phyloP scores from a whole-genome alignment of 2,888 invertebrate species.

The Cataglyphis livida region DNA sequence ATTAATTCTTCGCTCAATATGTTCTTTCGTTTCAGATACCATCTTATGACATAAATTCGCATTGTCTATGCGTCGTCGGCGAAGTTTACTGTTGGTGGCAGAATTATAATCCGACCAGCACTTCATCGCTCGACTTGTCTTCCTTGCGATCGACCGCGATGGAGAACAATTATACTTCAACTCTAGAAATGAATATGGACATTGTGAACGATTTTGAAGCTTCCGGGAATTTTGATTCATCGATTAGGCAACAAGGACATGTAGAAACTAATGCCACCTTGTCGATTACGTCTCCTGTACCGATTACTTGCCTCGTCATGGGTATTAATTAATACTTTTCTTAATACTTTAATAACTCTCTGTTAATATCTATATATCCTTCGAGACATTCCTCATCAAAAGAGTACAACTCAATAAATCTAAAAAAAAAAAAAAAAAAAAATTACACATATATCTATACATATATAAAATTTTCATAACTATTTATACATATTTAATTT shows the following conservation, averaged over 20 bases:
- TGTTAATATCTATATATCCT: not conserved
- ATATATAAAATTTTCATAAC: not conserved
- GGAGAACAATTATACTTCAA: constrained; percentile 71
- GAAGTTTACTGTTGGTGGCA: constrained; percentile 84
- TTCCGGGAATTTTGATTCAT: constrained; percentile 66
- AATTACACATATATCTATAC: not conserved
- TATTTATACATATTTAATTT: too few species aligned
- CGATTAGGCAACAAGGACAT: constrained; percentile 64
- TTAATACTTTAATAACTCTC: not conserved
- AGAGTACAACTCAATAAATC: too few species aligned
- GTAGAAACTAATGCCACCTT: constrained; percentile 69
- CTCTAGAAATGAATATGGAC: constrained; percentile 71
- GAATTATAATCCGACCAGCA: constrained; percentile 73
- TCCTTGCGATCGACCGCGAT: constrained; percentile 69
- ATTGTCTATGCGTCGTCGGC: constrained; percentile 83
- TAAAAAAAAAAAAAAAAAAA: too few species aligned
- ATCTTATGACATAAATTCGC: constrained; percentile 80
- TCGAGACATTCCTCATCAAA: not conserved
- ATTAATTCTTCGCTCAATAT: not conserved
- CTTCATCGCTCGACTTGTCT: constrained; percentile 63
- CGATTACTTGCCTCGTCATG: constrained; percentile 79
- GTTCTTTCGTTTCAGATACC: constrained; percentile 78
- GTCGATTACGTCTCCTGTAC: constrained; percentile 68
- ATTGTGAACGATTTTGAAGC: constrained; percentile 66
- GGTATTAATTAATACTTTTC: constrained; percentile 69